These are phyloP conservation scores for Clarias laeviceps DNA, from an alignment of 2,797 vertebrate genomes.

Conservation along the genomic window DNA sequence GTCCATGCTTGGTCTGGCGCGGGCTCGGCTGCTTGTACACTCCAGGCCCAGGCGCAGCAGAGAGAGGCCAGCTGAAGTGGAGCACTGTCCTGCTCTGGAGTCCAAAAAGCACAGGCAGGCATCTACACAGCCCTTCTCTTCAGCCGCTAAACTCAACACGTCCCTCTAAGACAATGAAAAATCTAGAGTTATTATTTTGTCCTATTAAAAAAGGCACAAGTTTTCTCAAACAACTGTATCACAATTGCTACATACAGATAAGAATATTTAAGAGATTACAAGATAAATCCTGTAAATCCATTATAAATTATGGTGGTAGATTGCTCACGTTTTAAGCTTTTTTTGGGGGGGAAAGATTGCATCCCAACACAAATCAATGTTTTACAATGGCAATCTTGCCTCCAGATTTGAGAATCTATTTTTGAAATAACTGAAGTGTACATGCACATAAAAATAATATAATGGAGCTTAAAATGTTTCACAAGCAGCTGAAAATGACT, in stretches of 20 bases:
- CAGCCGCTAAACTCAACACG: slow-evolving; percentile 63
- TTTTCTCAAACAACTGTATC: background rate
- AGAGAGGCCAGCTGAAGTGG: slow-evolving; percentile 59
- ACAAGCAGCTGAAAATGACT: background rate
- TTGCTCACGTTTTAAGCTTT: background rate
- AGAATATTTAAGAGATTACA: background rate
- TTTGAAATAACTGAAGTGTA: background rate
- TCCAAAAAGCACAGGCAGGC: slow-evolving; percentile 71
- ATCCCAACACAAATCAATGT: background rate
- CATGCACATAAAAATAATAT: background rate
- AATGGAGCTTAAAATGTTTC: background rate
- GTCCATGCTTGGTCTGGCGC: slow-evolving; percentile 68
- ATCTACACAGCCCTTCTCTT: slow-evolving; percentile 70
- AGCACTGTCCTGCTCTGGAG: slow-evolving; percentile 64
- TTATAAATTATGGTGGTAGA: background rate
- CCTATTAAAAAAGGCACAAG: background rate
- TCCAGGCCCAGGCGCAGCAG: slow-evolving; percentile 68
- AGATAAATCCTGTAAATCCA: background rate
- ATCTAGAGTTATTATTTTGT: no score
- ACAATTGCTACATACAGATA: background rate
- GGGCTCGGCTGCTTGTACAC: slow-evolving; percentile 59
- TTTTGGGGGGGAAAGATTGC: background rate
- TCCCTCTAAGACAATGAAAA: slow-evolving; percentile 64
- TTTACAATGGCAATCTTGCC: background rate
- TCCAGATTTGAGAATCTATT: background rate